Evolutionary conservation across 2,888 invertebrate genomes (phyloP), one percentile per base, ranked within the genome.

Genomic region (Chloromyia formosa): DNA sequence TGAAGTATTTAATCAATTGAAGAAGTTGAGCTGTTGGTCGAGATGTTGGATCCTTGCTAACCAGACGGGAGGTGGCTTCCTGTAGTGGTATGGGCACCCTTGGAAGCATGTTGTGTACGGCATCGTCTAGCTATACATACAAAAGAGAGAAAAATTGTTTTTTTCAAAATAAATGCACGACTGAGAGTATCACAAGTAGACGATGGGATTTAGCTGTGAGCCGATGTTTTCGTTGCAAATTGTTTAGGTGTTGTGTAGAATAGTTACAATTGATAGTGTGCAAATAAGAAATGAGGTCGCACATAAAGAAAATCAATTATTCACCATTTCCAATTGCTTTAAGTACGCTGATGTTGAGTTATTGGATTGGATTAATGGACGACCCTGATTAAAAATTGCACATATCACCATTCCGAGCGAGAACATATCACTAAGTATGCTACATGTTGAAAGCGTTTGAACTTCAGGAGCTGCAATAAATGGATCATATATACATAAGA

Each of bases 391-490:
- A 87, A 95, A 98, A 75, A 98, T 90, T 75, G 97, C 91, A 83
- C 95, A 95, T 80, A 98, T 92, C 73, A 97, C 92, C 90, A 98
- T 92, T 18, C 98, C 98, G 79, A 98, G 87, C 0, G 97, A 96
- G 86, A 94, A 99, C 93, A 98, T 97, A 85, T 99, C 98, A 80
- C 96, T 96, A 60, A 94, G 88, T 73, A 94, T 92, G 83, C 93
- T 94, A 86, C 93, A 94, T 66, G 90, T 89, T 27, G 94, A 93
- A 80, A 90, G 90, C 27, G 90, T 89, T 86, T 98, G 97, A 58
- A 94, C 92, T 88, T 99, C 98, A 0, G 98, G 98, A 72, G 98
- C 98, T 92, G 89, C 80, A 84, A 85, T 49, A 35, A 35, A 5
- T 49, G 49, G 12, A 49, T 49, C 10, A 49, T 5, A 49, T 49